Evolutionary conservation across 2,888 invertebrate genomes (phyloP).

Genomic region (Rhagonycha fulva): DNA sequence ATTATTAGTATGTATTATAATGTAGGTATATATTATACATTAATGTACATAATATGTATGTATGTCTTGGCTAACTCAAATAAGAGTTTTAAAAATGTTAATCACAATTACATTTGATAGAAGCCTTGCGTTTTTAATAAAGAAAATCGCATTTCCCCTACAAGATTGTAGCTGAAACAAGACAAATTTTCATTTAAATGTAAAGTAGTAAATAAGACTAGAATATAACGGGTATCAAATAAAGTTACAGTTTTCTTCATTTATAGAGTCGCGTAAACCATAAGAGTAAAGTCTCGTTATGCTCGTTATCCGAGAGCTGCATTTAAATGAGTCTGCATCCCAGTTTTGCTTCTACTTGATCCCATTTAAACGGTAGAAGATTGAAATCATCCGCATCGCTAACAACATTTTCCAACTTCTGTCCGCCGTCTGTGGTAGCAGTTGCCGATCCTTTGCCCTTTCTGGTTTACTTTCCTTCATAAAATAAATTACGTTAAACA

Average conservation of each 20-base stretch:
- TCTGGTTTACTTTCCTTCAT: conserved; percentile 8
- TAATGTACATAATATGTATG: too few species aligned
- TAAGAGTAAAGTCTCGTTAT: conserved; percentile 40
- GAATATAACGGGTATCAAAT: not conserved
- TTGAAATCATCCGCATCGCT: conserved; percentile 45
- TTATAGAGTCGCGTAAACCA: conserved; percentile 20
- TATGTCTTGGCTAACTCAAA: too few species aligned
- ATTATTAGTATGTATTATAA: too few species aligned
- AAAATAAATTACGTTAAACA: conserved; percentile 20
- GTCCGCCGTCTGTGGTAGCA: conserved; percentile 28
- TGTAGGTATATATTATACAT: too few species aligned
- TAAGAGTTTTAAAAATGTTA: too few species aligned
- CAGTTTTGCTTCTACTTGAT: conserved; percentile 36
- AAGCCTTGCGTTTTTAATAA: not conserved
- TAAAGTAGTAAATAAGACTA: not conserved
- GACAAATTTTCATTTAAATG: conserved; percentile 1
- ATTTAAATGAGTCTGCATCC: conserved; percentile 39
- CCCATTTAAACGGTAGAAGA: conserved; percentile 45
- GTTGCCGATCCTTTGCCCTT: conserved; percentile 24
- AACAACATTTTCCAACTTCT: conserved; percentile 33
- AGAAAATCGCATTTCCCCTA: not conserved
- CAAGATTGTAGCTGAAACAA: not conserved
- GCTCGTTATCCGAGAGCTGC: conserved; percentile 39
- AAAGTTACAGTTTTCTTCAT: conserved; percentile 3
- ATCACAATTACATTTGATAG: not conserved